Conservation (phyloP, 1,140 invertebrate species). For the Colletes gigas region DNA sequence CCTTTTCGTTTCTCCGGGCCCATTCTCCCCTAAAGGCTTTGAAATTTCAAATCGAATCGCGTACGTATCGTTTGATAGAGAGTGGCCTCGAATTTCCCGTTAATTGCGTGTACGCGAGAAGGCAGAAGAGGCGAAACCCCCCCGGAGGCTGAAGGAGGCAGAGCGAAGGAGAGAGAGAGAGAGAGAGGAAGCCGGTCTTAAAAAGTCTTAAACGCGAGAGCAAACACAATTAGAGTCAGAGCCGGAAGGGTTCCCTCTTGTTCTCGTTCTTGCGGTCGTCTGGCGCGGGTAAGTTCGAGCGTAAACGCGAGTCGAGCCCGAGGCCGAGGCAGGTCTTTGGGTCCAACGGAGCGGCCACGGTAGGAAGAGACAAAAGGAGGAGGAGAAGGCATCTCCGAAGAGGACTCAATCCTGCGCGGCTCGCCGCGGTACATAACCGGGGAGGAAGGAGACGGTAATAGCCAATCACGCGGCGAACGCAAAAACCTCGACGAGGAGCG, state of each 20-base stretch:
- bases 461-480: conserved; percentile 77
- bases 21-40: conserved; percentile 61
- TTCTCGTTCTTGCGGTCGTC: conserved; percentile 1
- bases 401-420: conserved; percentile 76
- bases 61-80: conserved; percentile 66
- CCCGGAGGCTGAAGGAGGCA: neutral
- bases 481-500: conserved; percentile 74
- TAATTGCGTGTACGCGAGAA: conserved; percentile 53
- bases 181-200: conserved; percentile 23
- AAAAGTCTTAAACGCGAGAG: conserved; percentile 72
- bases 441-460: conserved; percentile 76
- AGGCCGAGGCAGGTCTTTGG: conserved; percentile 17
- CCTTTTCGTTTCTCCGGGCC: neutral
- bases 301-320: conserved; percentile 12
- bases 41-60: conserved; percentile 79
- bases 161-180: neutral
- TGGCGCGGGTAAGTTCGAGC: neutral
- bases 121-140: conserved; percentile 29
- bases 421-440: conserved; percentile 67
- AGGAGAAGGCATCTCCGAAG: conserved; percentile 61
- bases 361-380: conserved; percentile 53
- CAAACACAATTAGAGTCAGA: conserved; percentile 75
- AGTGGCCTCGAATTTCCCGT: conserved; percentile 57
- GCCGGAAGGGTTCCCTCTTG: conserved; percentile 61
- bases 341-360: conserved; percentile 43